Evolutionary conservation across 2,797 vertebrate species (phyloP).

Genomic region (Valencia hispanica): DNA sequence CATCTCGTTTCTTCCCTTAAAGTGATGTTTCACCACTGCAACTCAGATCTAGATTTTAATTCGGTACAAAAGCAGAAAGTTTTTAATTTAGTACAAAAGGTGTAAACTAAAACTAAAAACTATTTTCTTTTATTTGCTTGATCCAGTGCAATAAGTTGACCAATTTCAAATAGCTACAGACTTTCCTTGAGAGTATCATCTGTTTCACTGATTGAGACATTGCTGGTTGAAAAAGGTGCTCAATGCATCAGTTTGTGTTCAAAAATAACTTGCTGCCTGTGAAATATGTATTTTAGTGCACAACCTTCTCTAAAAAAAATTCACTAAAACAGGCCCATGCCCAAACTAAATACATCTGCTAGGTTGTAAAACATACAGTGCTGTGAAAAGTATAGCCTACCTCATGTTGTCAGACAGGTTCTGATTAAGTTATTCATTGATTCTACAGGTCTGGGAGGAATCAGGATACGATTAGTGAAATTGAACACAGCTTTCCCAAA

Average conservation of each 20-base stretch:
- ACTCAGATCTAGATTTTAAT: not conserved
- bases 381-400: not conserved
- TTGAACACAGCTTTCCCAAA: not conserved
- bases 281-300: not conserved
- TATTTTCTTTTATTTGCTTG: not conserved
- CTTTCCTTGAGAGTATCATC: not conserved
- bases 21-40: not conserved
- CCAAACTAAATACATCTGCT: constrained; percentile 4
- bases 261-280: not conserved
- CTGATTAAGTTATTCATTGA: not conserved
- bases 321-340: not conserved
- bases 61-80: not conserved
- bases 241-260: not conserved
- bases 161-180: not conserved
- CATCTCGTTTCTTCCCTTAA: not conserved
- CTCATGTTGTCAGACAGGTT: not conserved
- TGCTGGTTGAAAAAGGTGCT: not conserved
- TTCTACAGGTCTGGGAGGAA: not conserved
- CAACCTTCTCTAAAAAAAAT: not conserved
- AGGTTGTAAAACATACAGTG: constrained; percentile 11
- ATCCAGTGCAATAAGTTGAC: not conserved
- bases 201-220: not conserved
- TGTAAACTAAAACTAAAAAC: not conserved
- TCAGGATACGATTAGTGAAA: not conserved
- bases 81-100: not conserved